A percentile compares a stretch with the other conserved stretches of the same genome.
Conservation (phyloP, 1,140 invertebrate species). For the Spodoptera frugiperda region DNA sequence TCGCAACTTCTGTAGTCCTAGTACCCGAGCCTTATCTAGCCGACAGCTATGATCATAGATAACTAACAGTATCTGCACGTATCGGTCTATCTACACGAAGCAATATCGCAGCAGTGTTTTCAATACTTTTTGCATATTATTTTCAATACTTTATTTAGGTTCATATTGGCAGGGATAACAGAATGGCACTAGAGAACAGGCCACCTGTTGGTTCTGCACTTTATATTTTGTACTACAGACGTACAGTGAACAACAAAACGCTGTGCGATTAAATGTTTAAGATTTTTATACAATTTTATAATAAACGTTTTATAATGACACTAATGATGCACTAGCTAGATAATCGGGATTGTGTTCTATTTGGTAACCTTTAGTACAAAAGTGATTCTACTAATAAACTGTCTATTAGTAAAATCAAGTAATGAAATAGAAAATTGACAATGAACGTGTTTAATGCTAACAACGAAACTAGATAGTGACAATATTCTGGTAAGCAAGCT, state of each 20-base stretch:
- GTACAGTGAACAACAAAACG: conserved; percentile 30
- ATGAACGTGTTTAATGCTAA: neutral
- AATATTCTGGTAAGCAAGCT: neutral
- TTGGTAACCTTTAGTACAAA: too few species aligned
- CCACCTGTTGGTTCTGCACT: conserved; percentile 29
- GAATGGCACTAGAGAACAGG: conserved; percentile 25
- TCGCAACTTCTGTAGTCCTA: conserved; percentile 66
- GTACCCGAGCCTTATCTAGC: conserved; percentile 75
- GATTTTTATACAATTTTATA: too few species aligned
- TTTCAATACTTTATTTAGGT: conserved; percentile 22
- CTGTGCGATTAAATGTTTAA: conserved; percentile 17
- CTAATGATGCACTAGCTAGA: too few species aligned
- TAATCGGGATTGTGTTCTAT: too few species aligned
- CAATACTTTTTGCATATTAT: conserved; percentile 9
- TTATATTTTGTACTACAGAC: conserved; percentile 20
- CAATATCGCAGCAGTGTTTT: neutral
- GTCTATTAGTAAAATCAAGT: too few species aligned
- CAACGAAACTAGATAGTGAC: neutral
- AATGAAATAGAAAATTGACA: too few species aligned
- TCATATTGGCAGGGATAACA: conserved; percentile 16
- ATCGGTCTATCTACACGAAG: conserved; percentile 18
- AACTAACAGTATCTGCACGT: conserved; percentile 56
- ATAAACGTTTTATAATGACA: too few species aligned
- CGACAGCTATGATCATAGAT: conserved; percentile 81
- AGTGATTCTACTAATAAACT: too few species aligned